Percentiles rank a stretch among this genome's conserved stretches.
Conservation (phyloP, 2,797 vertebrate species). For the Acanthis flammea region DNA sequence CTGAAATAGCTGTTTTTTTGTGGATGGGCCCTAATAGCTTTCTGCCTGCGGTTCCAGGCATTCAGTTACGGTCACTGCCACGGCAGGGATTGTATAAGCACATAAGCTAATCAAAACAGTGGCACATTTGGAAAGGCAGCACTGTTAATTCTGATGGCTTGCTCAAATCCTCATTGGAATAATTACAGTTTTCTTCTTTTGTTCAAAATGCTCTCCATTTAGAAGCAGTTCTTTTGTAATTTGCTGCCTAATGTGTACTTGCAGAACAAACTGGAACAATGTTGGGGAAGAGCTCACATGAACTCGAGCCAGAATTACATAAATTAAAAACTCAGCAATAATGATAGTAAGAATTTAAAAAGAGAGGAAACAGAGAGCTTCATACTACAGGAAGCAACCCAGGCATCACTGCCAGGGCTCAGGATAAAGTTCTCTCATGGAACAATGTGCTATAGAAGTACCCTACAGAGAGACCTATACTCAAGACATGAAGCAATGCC, state of each 20-base stretch:
- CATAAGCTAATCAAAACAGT: conserved; percentile 37
- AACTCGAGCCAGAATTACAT: not conserved
- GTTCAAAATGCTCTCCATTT: conserved; percentile 28
- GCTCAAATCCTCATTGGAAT: conserved; percentile 51
- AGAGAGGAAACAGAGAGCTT: not conserved
- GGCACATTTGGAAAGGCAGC: conserved; percentile 27
- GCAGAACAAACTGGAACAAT: not conserved
- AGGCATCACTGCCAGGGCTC: not conserved
- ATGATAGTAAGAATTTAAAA: not conserved
- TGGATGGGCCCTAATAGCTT: conserved; percentile 20
- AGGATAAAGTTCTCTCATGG: not conserved
- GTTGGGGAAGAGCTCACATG: not conserved
- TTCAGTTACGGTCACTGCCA: not conserved
- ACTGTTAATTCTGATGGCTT: conserved; percentile 35
- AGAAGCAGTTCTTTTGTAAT: conserved; percentile 20
- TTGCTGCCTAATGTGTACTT: not conserved
- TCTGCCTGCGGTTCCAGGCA: not conserved
- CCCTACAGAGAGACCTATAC: not conserved
- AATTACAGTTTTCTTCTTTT: conserved; percentile 36
- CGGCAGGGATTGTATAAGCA: not conserved
- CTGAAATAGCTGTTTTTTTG: conserved; percentile 6
- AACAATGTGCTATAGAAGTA: not conserved
- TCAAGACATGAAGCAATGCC: not conserved
- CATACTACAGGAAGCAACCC: not conserved
- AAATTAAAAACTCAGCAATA: not conserved